phyloP scores from a whole-genome alignment of 1,140 invertebrate species.

The Dendrolimus punctatus region DNA sequence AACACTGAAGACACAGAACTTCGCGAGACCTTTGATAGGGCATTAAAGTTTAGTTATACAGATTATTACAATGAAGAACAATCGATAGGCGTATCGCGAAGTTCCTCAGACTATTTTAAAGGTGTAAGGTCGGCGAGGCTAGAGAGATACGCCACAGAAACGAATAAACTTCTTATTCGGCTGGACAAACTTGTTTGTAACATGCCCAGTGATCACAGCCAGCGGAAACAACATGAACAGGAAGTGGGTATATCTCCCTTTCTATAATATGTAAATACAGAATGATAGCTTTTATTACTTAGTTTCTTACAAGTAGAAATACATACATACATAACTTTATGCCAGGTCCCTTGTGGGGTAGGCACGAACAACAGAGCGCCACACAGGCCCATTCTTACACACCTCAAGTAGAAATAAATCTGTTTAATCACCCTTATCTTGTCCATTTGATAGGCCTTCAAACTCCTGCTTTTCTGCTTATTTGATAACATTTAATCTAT shows the following conservation, averaged over 20 bases:
- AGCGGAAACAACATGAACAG: constrained; percentile 86
- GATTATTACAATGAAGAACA: constrained; percentile 75
- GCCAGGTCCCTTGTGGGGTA: no score
- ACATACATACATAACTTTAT: no score
- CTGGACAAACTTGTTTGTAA: constrained; percentile 93
- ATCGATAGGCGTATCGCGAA: constrained; percentile 76
- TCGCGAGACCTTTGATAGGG: constrained; percentile 70
- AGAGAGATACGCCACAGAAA: constrained; percentile 93
- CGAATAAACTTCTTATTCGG: constrained; percentile 95
- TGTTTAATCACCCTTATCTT: no score
- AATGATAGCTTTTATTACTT: neutral
- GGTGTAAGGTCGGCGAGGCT: constrained; percentile 75
- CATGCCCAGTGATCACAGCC: constrained; percentile 84
- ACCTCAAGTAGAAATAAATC: no score
- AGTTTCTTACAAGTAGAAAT: no score
- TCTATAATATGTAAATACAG: constrained; percentile 1
- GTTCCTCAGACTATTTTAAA: constrained; percentile 86
- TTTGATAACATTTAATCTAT: no score
- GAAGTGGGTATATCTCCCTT: constrained; percentile 49
- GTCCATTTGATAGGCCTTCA: no score
- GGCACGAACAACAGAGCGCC: no score
- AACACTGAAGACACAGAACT: constrained; percentile 82
- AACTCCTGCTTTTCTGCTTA: no score
- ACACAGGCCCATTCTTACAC: no score
- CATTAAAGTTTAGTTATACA: constrained; percentile 59